Percentiles rank a stretch among this genome's conserved stretches.
Conservation (phyloP, 2,797 vertebrate species). For the Chelmon rostratus region DNA sequence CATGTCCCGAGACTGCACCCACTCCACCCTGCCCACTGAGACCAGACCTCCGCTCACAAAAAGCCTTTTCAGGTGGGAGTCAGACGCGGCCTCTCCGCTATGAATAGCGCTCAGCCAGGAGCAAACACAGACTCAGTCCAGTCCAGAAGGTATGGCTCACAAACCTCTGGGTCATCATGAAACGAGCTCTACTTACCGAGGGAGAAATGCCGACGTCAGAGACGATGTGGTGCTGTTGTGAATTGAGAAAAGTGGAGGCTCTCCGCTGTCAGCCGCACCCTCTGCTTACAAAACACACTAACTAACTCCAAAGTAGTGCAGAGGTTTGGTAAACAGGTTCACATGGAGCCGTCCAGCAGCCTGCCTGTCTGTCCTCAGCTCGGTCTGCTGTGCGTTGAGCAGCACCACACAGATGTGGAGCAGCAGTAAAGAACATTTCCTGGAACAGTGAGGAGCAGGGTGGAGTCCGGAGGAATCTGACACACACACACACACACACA, state of each 20-base stretch:
- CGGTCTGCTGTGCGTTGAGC: not conserved
- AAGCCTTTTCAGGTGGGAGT: conserved; percentile 44
- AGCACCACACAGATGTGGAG: conserved; percentile 14
- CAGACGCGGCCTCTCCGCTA: not conserved
- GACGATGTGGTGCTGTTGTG: not conserved
- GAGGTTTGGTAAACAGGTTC: rapidly evolving
- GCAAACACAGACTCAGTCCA: not conserved
- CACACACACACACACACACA: conserved; percentile 18
- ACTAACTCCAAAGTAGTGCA: rapidly evolving
- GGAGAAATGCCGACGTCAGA: not conserved
- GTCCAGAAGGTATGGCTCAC: rapidly evolving
- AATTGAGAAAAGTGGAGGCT: not conserved
- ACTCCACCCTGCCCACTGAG: conserved; percentile 9
- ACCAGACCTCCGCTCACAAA: conserved; percentile 20
- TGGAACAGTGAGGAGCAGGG: conserved; percentile 57
- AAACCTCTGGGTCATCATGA: rapidly evolving
- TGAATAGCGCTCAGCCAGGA: not conserved
- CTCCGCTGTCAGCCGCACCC: not conserved
- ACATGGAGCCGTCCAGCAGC: not conserved
- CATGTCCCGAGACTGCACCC: not conserved
- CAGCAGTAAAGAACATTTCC: conserved; percentile 52
- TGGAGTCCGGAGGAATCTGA: conserved; percentile 69
- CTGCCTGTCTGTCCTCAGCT: not conserved
- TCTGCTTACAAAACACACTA: not conserved
- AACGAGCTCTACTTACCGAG: conserved; percentile 38